These are phyloP conservation scores for Meiosimyza decipiens DNA, from an alignment of 2,888 invertebrate genomes.

Conservation along the genomic window DNA sequence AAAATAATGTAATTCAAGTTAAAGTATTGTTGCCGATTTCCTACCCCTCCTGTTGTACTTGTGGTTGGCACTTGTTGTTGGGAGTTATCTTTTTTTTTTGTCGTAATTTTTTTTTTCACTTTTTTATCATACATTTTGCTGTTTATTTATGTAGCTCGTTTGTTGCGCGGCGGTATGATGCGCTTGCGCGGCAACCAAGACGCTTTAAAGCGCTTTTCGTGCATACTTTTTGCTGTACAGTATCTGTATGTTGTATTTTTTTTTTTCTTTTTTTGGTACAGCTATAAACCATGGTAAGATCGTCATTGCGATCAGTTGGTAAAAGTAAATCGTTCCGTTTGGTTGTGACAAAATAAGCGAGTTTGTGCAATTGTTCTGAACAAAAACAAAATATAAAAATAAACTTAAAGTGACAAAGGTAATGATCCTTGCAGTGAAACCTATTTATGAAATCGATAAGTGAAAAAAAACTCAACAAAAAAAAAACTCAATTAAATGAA, in stretches of 20 bases:
- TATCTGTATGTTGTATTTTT: conserved; percentile 36
- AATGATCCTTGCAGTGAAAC: too few relatives aligned
- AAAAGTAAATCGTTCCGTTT: conserved; percentile 65
- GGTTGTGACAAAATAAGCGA: conserved; percentile 47
- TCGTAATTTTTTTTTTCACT: conserved; percentile 34
- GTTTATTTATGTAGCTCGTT: conserved; percentile 12
- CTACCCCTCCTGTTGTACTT: not conserved
- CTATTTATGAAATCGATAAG: not conserved
- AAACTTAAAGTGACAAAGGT: too few relatives aligned
- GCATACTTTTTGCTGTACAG: conserved; percentile 33
- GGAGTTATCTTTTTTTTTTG: conserved; percentile 33
- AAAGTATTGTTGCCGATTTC: conserved; percentile 15
- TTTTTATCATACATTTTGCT: not conserved
- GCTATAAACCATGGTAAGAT: conserved; percentile 67
- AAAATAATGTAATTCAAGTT: conserved; percentile 9
- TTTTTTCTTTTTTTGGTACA: conserved; percentile 61
- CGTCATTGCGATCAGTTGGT: conserved; percentile 66
- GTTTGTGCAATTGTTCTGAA: not conserved
- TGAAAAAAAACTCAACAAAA: conserved; percentile 9
- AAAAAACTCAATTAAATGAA: not conserved
- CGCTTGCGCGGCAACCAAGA: not conserved
- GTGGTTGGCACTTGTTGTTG: conserved; percentile 31
- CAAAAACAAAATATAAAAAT: too few relatives aligned
- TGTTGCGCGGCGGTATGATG: conserved; percentile 6
- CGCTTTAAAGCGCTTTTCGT: conserved; percentile 23